Base-by-base conservation (phyloP, 2,888 invertebrate species). In the Chrysotoxum bicinctum region DNA sequence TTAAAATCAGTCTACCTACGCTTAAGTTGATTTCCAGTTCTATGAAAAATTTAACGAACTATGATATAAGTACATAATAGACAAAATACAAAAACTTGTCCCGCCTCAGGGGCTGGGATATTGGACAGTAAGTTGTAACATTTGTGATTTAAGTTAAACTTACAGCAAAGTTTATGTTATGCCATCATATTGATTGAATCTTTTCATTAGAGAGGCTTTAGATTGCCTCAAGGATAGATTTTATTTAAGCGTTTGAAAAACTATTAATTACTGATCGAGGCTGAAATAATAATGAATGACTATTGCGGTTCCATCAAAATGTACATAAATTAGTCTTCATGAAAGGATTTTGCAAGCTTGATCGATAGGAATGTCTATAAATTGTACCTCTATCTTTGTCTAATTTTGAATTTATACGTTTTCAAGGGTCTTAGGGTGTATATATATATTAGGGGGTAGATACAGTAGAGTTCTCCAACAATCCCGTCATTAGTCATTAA, bases 81-180 rank as follows among this genome's bases (percentile, higher is more conserved):
- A n/a, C n/a, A n/a, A 2, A 16, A 19, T 16, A 21, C 0, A 9
- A 56, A 66, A 81, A 45, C 66, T 40, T 40, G 81, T 58, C 66
- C 58, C 16, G 76, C 76, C 62, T 62, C 21, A 45, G 45, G 69
- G 56, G 35, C 16, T 52, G 14, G 40, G 16, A 14, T 5, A 21
- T 54, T 37, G 26, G 50, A n/a, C 62, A 64, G 14, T 26, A 26
- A 70, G 62, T 54, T 70, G 37, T 58, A 66, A 76, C 77, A 66
- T 82, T 82, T 73, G 72, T 72, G 77, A 26, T 23, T 73, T 68
- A 19, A 50, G 48, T 76, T 32, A 56, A 64, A 40, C 23, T 80
- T 45, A 80, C 75, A 66, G 48, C 21, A 9, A 52, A 43, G 35
- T 73, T 82, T 77, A 73, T 82, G 72, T 82, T 73, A 82, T 72